These are phyloP conservation scores for Myiozetetes cayanensis DNA, from an alignment of 2,113 vertebrate species.

Conservation along the genomic window DNA sequence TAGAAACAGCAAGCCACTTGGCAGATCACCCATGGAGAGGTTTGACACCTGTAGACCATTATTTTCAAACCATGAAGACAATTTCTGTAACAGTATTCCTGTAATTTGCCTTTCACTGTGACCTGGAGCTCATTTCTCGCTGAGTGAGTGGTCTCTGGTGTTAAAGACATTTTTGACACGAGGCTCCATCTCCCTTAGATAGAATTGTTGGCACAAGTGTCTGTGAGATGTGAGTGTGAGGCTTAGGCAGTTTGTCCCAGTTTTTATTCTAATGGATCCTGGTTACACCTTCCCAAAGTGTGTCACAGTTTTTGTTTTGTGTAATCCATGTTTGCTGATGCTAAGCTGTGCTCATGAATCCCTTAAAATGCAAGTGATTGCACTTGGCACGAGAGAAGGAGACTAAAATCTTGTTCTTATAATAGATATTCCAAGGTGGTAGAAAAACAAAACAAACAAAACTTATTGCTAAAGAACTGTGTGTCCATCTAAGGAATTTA, in stretches of 20 bases:
- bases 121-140: not conserved
- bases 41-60: not conserved
- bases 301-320: not conserved
- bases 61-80: fast-evolving
- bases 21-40: fast-evolving
- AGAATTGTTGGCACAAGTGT: not conserved
- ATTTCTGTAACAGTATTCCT: not conserved
- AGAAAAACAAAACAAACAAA: slow-evolving; percentile 48
- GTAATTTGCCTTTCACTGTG: not conserved
- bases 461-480: slow-evolving; percentile 19
- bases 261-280: not conserved
- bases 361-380: not conserved
- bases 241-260: not conserved
- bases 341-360: not conserved
- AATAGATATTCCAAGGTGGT: slow-evolving; percentile 39
- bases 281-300: not conserved
- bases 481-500: slow-evolving; percentile 42
- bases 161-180: not conserved
- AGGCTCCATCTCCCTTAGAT: not conserved
- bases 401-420: slow-evolving; percentile 30
- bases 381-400: not conserved
- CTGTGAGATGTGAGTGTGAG: not conserved
- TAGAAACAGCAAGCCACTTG: not conserved
- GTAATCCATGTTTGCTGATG: not conserved
- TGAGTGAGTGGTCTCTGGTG: not conserved